These are phyloP conservation scores for Malacoraja senta DNA, from an alignment of 2,797 vertebrate species.

Conservation along the genomic window DNA sequence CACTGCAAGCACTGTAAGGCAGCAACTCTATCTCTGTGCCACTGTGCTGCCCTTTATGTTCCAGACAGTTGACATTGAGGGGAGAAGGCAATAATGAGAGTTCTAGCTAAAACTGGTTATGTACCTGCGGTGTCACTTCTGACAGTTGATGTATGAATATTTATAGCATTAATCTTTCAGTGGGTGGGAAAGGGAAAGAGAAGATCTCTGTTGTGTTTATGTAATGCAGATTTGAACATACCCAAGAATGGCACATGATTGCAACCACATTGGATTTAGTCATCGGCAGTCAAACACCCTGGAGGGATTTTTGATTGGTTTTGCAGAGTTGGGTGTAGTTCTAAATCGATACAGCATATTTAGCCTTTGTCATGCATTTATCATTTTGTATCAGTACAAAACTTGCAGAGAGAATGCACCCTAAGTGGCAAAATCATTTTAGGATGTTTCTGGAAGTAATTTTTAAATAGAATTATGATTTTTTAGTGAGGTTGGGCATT, in stretches of 20 bases:
- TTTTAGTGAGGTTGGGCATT: neutral
- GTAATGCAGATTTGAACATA: neutral
- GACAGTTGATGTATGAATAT: neutral
- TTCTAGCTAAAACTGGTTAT: neutral
- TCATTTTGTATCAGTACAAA: neutral
- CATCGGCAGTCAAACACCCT: neutral
- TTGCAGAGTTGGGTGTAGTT: neutral
- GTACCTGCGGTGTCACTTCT: neutral
- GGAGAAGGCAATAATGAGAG: neutral
- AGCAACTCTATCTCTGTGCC: too few relatives aligned
- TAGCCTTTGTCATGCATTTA: neutral
- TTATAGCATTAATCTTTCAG: neutral
- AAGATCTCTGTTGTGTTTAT: neutral
- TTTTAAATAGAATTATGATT: neutral
- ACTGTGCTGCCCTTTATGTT: neutral
- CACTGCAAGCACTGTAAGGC: too few relatives aligned
- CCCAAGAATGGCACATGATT: neutral
- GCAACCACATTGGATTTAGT: neutral
- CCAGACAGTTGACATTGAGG: neutral
- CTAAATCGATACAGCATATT: neutral
- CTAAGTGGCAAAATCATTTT: neutral
- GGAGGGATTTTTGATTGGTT: neutral
- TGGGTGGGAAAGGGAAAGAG: neutral
- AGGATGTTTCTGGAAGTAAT: neutral
- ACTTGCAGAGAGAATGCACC: neutral